A percentile compares a stretch with the other conserved stretches of the same genome.
phyloP scores from a whole-genome alignment of 1,140 invertebrate species.

The Sinella curviseta region DNA sequence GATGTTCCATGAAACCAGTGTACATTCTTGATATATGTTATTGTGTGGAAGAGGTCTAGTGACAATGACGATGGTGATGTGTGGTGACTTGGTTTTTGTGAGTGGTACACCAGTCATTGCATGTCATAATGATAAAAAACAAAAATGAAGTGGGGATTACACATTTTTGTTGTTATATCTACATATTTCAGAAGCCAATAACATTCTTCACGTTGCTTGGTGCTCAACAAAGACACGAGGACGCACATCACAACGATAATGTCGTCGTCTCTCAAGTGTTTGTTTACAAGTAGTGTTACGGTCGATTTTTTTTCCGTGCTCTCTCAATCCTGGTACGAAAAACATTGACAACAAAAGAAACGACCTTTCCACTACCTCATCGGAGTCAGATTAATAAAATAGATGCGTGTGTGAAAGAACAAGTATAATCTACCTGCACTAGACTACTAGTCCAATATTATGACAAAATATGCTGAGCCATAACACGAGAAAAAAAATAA shows the following conservation, averaged over 20 bases:
- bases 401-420: too few species aligned
- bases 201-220: too few species aligned
- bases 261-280: slow-evolving; percentile 19
- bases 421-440: too few species aligned
- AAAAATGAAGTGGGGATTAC: too few species aligned
- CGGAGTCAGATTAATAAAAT: not conserved
- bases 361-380: not conserved
- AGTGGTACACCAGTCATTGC: not conserved
- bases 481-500: too few species aligned
- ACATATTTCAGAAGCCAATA: not conserved
- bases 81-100: not conserved
- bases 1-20: not conserved
- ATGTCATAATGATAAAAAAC: not conserved
- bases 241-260: not conserved
- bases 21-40: too few species aligned
- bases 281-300: slow-evolving; percentile 42
- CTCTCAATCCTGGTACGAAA: slow-evolving; percentile 40
- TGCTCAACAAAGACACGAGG: slow-evolving; percentile 10
- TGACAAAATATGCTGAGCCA: too few species aligned
- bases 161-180: not conserved
- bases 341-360: not conserved
- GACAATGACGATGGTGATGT: too few species aligned
- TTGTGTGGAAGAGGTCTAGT: too few species aligned
- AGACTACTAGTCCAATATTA: too few species aligned
- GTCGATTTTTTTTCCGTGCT: slow-evolving; percentile 47